phyloP scores from a whole-genome alignment of 2,888 invertebrate genomes.

The Sarcophaga variegata region DNA sequence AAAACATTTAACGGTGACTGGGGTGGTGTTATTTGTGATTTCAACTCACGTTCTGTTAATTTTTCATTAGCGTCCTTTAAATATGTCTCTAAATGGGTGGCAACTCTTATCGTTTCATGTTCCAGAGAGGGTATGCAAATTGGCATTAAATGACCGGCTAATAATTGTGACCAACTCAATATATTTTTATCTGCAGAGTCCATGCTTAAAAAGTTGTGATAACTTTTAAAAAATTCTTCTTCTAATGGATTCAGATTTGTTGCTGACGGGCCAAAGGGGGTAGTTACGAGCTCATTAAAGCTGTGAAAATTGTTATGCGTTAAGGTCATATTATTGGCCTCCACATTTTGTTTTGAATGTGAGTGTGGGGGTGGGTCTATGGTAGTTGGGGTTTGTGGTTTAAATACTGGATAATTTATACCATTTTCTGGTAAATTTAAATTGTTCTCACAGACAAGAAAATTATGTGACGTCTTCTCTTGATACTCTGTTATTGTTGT shows the following conservation, averaged over 20 bases:
- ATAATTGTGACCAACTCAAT: slow-evolving; percentile 52
- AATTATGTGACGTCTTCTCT: too few species aligned
- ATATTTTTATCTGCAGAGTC: slow-evolving; percentile 8
- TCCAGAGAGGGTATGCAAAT: slow-evolving; percentile 26
- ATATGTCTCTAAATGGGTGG: slow-evolving; percentile 25
- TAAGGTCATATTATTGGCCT: background rate
- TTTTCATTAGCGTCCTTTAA: slow-evolving; percentile 38
- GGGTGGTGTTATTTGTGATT: slow-evolving; percentile 69
- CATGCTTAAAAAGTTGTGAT: background rate
- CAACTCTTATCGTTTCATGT: background rate
- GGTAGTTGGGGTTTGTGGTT: background rate
- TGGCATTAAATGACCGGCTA: slow-evolving; percentile 39
- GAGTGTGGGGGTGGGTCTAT: too few species aligned
- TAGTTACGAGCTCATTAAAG: background rate
- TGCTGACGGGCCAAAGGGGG: background rate
- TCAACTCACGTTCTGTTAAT: slow-evolving; percentile 56
- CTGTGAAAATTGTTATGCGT: background rate
- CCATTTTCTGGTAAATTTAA: background rate
- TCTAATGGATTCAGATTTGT: background rate
- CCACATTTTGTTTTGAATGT: background rate
- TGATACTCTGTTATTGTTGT: too few species aligned
- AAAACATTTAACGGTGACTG: slow-evolving; percentile 62
- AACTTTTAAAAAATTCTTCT: slow-evolving; percentile 10
- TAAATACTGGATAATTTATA: background rate
- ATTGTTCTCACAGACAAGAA: background rate